Evolutionary conservation across 2,888 invertebrate species (phyloP), one percentile per base, ranked within the genome.

Genomic region (Periphyllus acericola): DNA sequence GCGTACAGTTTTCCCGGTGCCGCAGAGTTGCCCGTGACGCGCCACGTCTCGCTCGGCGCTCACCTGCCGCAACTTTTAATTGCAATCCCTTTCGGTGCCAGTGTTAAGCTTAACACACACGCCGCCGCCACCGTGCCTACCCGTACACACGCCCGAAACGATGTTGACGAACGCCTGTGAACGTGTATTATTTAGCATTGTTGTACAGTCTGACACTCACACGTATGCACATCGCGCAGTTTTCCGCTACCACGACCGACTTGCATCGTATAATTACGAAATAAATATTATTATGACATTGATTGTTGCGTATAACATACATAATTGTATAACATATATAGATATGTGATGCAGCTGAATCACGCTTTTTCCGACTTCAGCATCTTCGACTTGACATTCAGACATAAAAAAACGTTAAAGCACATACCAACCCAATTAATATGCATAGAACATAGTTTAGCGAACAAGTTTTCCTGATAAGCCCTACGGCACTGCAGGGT

Each of bases 21-120:
- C 9, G 66, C 60, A 60, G 55, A 75, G 83, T 75, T 66, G 40
- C 60, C 75, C 60, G 66, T 80, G 66, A 80, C 80, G 80, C 36
- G 60, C 25, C 25, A 52, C 19, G 72, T 79, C 71, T 79, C 85
- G 85, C 52, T 52, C 46, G 55, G 19, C 36, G 29, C 72, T 80
- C 80, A 87, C 86, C 86, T 87, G 86, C 72, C 80, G 87, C 74
- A 87, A 87, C 80, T 81, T 87, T 87, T 87, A 81, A 87, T 87
- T 87, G 74, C 81, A 87, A 87, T 74, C 74, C 29, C 72, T 74
- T 83, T 71, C 36, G 36, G 76, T 4, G 46, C 46, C 21, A 5
- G 32, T 9, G 25, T n/a, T 34, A 60, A 71, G 29, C 29, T n/a
- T 32, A 8, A 4, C 66, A n/a, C 66, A 21, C 66, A 3, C 66